A percentile compares a stretch with the other conserved stretches of the same genome.
phyloP scores from a whole-genome alignment of 2,888 invertebrate species.

The Tenthredo scrophulariae region DNA sequence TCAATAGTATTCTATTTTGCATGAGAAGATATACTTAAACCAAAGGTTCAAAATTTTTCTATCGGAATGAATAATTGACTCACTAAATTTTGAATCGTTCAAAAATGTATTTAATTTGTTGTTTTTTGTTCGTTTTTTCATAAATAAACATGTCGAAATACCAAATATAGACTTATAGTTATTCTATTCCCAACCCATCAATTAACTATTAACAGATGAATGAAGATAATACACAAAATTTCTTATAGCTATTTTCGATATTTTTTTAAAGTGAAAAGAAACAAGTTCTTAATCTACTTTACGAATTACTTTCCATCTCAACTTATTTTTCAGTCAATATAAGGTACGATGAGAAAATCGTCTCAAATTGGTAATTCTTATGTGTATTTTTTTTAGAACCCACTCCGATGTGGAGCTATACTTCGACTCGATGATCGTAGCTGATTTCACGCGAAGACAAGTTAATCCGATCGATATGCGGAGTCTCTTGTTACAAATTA shows the following conservation, averaged over 20 bases:
- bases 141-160: slow-evolving; percentile 33
- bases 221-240: too few species aligned
- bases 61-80: neutral
- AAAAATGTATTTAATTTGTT: neutral
- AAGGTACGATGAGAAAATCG: neutral
- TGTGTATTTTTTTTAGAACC: neutral
- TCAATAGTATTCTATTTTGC: neutral
- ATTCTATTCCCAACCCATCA: neutral
- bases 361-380: neutral
- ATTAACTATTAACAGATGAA: neutral
- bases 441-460: slow-evolving; percentile 51
- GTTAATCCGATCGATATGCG: slow-evolving; percentile 50
- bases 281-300: neutral
- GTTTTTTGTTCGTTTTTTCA: neutral
- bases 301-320: neutral
- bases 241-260: neutral
- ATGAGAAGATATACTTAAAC: too few species aligned
- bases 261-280: neutral
- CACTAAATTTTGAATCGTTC: neutral
- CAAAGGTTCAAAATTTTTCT: neutral
- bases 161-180: neutral
- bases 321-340: neutral
- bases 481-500: slow-evolving; percentile 49
- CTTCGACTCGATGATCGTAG: neutral
- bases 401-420: neutral